These are phyloP conservation scores for Habroteleia sp. DNA, from an alignment of 2,888 invertebrate genomes.

Conservation along the genomic window DNA sequence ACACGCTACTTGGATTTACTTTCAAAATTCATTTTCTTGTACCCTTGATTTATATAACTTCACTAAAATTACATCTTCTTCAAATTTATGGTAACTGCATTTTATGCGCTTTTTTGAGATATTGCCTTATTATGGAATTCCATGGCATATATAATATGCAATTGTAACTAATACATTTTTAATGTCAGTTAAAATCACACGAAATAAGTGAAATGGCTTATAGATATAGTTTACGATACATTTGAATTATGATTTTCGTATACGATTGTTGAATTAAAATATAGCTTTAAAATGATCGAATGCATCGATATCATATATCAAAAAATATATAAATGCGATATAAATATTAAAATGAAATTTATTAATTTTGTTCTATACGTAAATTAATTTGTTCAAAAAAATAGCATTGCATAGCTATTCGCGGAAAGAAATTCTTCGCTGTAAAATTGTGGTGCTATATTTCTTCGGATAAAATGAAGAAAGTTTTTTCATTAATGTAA, in stretches of 20 bases:
- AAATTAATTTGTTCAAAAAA: conserved; percentile 2
- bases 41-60: conserved; percentile 21
- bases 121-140: conserved; percentile 27
- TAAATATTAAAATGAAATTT: too few species aligned
- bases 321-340: too few species aligned
- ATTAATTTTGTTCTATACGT: too few species aligned
- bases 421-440: not conserved
- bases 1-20: conserved; percentile 9
- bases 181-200: conserved; percentile 19
- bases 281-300: too few species aligned
- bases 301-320: too few species aligned
- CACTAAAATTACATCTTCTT: conserved; percentile 30
- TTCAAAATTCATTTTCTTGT: conserved; percentile 31
- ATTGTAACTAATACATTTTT: conserved; percentile 41
- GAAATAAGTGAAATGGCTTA: conserved; percentile 7
- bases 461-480: too few species aligned
- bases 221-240: not conserved
- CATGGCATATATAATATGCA: conserved; percentile 21
- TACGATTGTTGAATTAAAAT: conserved; percentile 5
- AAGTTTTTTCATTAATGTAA: too few species aligned
- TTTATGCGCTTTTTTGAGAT: conserved; percentile 27
- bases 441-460: not conserved
- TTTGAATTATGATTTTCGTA: not conserved
- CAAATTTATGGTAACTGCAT: conserved; percentile 30
- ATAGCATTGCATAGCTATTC: conserved; percentile 1